Evolutionary conservation across 2,797 vertebrate species (phyloP).

Genomic region (Sebastes hubbsi): DNA sequence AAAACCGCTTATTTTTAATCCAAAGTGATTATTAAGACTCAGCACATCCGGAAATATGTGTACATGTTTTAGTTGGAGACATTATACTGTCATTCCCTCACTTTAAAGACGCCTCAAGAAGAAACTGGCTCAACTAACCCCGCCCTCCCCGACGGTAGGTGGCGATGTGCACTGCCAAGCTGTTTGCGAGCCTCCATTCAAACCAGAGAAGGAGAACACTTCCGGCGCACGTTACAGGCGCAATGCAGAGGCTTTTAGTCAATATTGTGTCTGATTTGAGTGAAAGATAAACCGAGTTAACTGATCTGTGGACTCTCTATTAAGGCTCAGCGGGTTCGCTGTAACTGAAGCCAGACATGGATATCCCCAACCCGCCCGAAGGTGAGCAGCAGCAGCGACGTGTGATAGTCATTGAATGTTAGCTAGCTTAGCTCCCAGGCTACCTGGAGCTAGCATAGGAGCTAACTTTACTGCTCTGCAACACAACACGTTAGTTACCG

Average conservation of each 20-base stretch:
- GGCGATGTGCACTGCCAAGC: fast-evolving
- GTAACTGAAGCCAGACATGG: slow-evolving; percentile 61
- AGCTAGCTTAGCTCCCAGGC: slow-evolving; percentile 15
- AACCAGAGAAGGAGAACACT: not conserved
- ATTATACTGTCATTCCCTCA: too few species aligned
- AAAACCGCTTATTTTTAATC: too few species aligned
- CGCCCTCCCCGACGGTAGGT: too few species aligned
- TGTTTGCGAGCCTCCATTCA: too few species aligned
- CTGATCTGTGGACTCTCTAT: not conserved
- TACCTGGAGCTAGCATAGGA: not conserved
- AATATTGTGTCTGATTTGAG: not conserved
- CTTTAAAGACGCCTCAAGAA: too few species aligned
- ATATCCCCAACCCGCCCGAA: slow-evolving; percentile 77
- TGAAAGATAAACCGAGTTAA: not conserved
- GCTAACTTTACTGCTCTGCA: not conserved
- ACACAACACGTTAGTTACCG: too few species aligned
- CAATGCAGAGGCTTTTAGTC: not conserved
- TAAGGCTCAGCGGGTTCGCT: not conserved
- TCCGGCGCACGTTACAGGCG: slow-evolving; percentile 30
- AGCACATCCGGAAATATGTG: too few species aligned
- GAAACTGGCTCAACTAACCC: too few species aligned
- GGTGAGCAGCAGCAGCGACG: slow-evolving; percentile 43
- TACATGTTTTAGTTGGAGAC: too few species aligned
- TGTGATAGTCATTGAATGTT: not conserved
- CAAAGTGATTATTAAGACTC: too few species aligned